Percentiles rank a stretch among this genome's conserved stretches.
These are phyloP conservation scores for Boloria selene DNA, from an alignment of 2,888 invertebrate species.

Conservation along the genomic window DNA sequence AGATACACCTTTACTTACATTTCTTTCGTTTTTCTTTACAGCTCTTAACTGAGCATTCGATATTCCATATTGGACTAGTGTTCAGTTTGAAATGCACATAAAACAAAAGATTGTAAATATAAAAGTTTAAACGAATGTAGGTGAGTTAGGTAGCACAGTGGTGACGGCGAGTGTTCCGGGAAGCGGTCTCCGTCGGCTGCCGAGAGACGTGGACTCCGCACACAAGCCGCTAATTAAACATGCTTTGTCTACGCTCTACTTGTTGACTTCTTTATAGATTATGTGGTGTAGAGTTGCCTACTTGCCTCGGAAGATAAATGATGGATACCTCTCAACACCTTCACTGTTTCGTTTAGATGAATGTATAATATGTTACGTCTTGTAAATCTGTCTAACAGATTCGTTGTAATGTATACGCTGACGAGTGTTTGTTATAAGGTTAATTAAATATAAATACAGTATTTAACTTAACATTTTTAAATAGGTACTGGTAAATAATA, in stretches of 20 bases:
- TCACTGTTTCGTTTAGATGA: too few relatives aligned
- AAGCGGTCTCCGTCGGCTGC: slow-evolving; percentile 39
- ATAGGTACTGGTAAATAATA: too few relatives aligned
- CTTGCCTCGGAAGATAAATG: background rate
- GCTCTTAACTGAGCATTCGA: too few relatives aligned
- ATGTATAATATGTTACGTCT: too few relatives aligned
- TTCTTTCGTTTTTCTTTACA: background rate
- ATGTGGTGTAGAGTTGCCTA: slow-evolving; percentile 38
- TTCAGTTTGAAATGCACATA: background rate
- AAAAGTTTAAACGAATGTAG: slow-evolving; percentile 17
- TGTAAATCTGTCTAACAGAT: too few relatives aligned
- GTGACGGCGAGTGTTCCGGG: slow-evolving; percentile 53
- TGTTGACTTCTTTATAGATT: slow-evolving; percentile 57
- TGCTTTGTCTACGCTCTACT: slow-evolving; percentile 60
- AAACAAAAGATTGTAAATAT: slow-evolving; percentile 18
- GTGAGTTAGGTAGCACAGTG: slow-evolving; percentile 45
- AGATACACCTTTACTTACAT: slow-evolving; percentile 11
- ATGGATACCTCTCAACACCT: too few relatives aligned
- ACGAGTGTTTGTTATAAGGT: too few relatives aligned
- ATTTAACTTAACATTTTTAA: too few relatives aligned
- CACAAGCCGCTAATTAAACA: slow-evolving; percentile 62
- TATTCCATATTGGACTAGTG: background rate
- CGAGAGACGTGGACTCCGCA: slow-evolving; percentile 47
- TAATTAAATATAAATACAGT: too few relatives aligned
- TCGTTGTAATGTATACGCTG: too few relatives aligned